A percentile compares a stretch with the other conserved stretches of the same genome.
phyloP scores from a whole-genome alignment of 2,888 invertebrate species.

The Diaphora mendica region DNA sequence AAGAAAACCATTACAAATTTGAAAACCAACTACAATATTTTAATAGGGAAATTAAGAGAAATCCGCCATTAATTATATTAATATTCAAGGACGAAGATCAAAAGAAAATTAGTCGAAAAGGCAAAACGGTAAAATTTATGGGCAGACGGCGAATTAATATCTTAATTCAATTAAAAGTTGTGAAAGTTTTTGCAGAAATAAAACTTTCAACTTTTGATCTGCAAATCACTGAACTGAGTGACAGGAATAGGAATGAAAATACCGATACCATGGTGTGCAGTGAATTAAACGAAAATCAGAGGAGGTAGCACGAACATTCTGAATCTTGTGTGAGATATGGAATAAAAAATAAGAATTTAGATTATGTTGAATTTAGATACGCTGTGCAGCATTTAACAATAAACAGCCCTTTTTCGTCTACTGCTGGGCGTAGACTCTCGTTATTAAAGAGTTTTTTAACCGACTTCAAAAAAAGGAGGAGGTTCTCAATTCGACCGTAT shows the following conservation, averaged over 20 bases:
- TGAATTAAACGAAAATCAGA: not conserved
- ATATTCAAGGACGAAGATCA: conserved; percentile 31
- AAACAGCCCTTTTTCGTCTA: no score
- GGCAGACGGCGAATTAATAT: conserved; percentile 22
- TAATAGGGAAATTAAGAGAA: not conserved
- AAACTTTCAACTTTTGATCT: conserved; percentile 4
- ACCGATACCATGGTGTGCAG: not conserved
- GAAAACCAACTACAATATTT: not conserved
- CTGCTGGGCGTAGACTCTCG: no score
- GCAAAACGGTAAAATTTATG: conserved; percentile 21
- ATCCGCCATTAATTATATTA: conserved; percentile 16
- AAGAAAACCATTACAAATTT: not conserved
- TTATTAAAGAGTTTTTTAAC: no score
- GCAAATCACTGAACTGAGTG: conserved; percentile 3
- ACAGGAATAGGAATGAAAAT: not conserved
- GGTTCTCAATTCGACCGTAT: no score
- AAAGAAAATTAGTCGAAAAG: conserved; percentile 18
- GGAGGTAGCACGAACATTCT: not conserved
- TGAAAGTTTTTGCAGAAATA: conserved; percentile 3
- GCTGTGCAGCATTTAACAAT: no score
- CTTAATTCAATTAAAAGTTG: conserved; percentile 34
- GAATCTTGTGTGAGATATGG: not conserved
- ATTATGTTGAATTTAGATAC: no score
- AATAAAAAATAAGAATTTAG: no score
- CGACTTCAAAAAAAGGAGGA: no score